These are phyloP conservation scores for Onychomys torridus DNA, from an alignment of 2,797 vertebrate genomes.

Conservation along the genomic window DNA sequence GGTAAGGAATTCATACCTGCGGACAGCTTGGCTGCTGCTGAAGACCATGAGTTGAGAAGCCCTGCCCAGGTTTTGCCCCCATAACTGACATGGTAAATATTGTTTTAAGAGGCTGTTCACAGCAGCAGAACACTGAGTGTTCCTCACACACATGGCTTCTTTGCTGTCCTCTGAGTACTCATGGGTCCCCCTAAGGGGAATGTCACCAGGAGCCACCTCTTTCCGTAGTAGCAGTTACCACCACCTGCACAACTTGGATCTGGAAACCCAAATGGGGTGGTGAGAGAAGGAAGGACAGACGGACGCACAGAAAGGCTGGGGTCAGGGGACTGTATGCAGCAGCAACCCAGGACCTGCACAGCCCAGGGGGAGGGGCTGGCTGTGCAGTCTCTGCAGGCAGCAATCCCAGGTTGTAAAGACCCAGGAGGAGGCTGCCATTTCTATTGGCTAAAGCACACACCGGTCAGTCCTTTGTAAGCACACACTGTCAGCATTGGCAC, in stretches of 20 bases:
- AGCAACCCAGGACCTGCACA: not conserved
- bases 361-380: not conserved
- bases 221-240: not conserved
- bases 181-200: not conserved
- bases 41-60: not conserved
- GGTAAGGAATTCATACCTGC: not conserved
- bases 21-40: too few species aligned
- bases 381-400: not conserved
- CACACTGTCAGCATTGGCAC: too few species aligned
- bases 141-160: rapidly evolving
- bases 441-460: not conserved
- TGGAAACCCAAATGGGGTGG: not conserved
- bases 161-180: not conserved
- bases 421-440: not conserved
- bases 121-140: not conserved
- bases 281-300: not conserved
- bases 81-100: not conserved
- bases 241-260: not conserved
- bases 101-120: not conserved
- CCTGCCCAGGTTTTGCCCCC: not conserved
- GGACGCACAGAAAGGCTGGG: not conserved
- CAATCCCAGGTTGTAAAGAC: not conserved
- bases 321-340: not conserved
- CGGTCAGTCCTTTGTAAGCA: not conserved
- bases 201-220: not conserved